Conservation (phyloP, 2,797 vertebrate species). For the Danio kyathit region DNA sequence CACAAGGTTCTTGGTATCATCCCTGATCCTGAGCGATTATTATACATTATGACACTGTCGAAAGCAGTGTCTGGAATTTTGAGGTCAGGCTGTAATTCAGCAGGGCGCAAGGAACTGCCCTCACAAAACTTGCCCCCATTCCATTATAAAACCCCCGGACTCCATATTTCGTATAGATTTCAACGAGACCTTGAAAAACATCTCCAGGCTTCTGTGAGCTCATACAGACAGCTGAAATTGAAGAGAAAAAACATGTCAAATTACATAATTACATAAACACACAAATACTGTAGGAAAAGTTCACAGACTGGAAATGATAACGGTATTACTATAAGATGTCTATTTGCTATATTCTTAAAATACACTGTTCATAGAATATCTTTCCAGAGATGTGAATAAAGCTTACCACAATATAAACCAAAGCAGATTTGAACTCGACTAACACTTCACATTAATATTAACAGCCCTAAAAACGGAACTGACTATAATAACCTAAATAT, state of each 20-base stretch:
- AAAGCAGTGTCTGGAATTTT: slow-evolving; percentile 74
- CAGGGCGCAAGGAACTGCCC: slow-evolving; percentile 78
- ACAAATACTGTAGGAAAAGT: background rate
- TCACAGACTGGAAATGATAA: background rate
- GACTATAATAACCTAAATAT: no score
- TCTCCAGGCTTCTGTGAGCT: slow-evolving; percentile 61
- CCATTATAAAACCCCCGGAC: slow-evolving; percentile 79
- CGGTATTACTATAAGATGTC: background rate
- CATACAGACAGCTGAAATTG: slow-evolving; percentile 74
- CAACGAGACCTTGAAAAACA: slow-evolving; percentile 68
- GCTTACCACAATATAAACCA: no score
- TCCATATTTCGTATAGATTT: slow-evolving; percentile 75
- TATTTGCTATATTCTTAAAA: background rate
- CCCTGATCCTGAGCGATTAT: background rate
- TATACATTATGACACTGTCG: slow-evolving; percentile 51
- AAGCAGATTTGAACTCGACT: no score
- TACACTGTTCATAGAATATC: no score
- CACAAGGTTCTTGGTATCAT: background rate
- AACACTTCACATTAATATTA: no score
- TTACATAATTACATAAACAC: background rate
- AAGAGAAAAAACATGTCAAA: slow-evolving; percentile 36
- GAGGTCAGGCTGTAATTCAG: slow-evolving; percentile 79
- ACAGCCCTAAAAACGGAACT: no score
- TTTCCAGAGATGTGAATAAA: no score
- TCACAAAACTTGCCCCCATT: slow-evolving; percentile 80